phyloP scores from a whole-genome alignment of 2,113 vertebrate genomes.

The Chaenogobius annularis region DNA sequence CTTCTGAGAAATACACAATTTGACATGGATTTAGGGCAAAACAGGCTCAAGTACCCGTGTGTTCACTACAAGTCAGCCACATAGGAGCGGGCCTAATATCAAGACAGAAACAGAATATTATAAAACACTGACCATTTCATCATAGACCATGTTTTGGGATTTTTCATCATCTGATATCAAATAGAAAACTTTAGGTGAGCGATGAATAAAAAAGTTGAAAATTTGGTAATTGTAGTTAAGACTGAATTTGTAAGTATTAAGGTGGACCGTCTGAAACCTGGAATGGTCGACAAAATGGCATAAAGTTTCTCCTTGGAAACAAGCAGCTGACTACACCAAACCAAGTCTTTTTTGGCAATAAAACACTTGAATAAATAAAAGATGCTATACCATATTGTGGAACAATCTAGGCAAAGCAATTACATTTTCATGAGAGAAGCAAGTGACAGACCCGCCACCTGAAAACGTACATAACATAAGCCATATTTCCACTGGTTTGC shows the following conservation, averaged over 20 bases:
- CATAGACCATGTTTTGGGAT: slow-evolving; percentile 7
- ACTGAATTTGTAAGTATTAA: neutral
- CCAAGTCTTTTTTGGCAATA: no score
- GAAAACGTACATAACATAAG: no score
- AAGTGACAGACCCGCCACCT: no score
- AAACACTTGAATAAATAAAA: no score
- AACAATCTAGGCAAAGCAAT: no score
- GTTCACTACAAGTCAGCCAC: slow-evolving; percentile 30
- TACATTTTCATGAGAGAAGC: no score
- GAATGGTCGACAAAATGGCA: no score
- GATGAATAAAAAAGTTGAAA: neutral
- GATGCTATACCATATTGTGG: no score
- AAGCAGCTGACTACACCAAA: no score
- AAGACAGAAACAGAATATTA: slow-evolving; percentile 2
- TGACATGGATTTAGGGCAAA: slow-evolving; percentile 62
- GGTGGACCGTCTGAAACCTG: neutral
- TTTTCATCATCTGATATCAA: neutral
- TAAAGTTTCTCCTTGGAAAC: no score
- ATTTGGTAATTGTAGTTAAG: neutral
- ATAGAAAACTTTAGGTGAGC: neutral
- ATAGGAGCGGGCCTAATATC: slow-evolving; percentile 27
- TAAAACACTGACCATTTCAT: neutral
- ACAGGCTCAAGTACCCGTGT: slow-evolving; percentile 35
- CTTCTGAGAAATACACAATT: slow-evolving; percentile 33
- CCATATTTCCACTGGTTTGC: no score